Percentiles rank a stretch among this genome's conserved stretches.
Evolutionary conservation across 2,797 vertebrate species (phyloP).

Genomic region (Ceyx erithaca): DNA sequence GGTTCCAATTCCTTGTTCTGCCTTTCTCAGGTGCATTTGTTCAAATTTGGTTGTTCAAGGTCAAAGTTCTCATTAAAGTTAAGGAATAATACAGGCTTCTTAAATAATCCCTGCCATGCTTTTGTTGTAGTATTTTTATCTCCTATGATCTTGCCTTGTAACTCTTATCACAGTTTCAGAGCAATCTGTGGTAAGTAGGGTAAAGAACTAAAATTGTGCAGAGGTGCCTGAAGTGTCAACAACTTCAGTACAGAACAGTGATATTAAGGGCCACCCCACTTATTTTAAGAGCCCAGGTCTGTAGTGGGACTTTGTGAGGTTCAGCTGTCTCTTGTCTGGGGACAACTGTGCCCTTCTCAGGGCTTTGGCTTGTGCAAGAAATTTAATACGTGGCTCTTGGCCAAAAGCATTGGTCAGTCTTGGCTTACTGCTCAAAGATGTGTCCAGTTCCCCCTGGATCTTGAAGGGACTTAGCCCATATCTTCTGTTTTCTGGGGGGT

Average conservation of each 20-base stretch:
- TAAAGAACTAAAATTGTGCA: background rate
- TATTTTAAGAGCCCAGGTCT: background rate
- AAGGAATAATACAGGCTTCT: background rate
- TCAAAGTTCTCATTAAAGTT: background rate
- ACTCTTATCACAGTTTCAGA: background rate
- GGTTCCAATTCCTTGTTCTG: background rate
- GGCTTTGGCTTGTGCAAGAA: background rate
- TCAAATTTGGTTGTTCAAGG: background rate
- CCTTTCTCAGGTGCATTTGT: background rate
- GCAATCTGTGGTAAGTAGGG: background rate
- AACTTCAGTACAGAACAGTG: background rate
- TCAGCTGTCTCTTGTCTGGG: background rate
- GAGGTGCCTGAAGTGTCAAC: background rate
- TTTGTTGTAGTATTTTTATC: constrained; percentile 8
- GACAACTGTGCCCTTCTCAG: background rate
- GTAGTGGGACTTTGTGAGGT: background rate
- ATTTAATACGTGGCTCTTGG: background rate
- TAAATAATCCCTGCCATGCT: background rate
- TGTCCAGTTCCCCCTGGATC: background rate
- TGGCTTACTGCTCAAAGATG: background rate
- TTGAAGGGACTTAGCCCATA: background rate
- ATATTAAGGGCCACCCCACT: background rate
- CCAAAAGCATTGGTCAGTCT: background rate
- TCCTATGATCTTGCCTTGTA: background rate
- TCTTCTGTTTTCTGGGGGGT: background rate